Conservation (phyloP, 30 jellyfish, hydroid and myxozoan genomes). For the Cassiopea xamachana region DNA sequence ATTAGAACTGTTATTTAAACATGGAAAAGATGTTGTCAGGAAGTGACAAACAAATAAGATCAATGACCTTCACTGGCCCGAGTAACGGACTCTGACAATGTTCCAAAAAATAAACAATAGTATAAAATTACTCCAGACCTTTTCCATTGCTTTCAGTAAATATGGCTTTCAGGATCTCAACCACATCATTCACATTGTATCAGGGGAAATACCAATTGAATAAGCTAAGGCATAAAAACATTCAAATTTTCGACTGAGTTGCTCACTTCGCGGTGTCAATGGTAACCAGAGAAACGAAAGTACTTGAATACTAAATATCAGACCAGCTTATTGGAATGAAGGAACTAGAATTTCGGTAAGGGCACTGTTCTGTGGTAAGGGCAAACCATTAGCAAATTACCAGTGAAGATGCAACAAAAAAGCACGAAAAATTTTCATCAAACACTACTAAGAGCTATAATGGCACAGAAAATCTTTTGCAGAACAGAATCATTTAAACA, state of each 20-base stretch:
- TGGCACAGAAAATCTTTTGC: too few relatives aligned
- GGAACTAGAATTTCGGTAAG: too few relatives aligned
- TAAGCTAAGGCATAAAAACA: background rate
- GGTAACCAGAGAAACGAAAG: background rate
- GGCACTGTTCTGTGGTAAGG: too few relatives aligned
- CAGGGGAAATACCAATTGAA: background rate
- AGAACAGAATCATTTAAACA: too few relatives aligned
- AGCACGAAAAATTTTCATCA: too few relatives aligned
- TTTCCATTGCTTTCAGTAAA: background rate
- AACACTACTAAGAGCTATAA: too few relatives aligned
- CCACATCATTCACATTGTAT: background rate
- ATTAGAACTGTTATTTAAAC: too few relatives aligned
- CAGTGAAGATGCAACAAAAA: too few relatives aligned
- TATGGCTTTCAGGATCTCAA: background rate
- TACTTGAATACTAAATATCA: background rate
- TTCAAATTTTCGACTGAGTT: background rate
- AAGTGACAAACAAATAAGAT: too few relatives aligned
- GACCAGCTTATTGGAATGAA: slow-evolving; percentile 8
- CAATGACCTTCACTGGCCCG: too few relatives aligned
- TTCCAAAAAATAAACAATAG: background rate
- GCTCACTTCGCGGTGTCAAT: background rate
- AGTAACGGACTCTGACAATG: background rate
- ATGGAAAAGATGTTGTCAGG: too few relatives aligned
- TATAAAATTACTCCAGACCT: background rate
- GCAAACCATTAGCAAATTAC: too few relatives aligned